phyloP scores from a whole-genome alignment of 1,140 invertebrate genomes.

The Halesus radiatus region DNA sequence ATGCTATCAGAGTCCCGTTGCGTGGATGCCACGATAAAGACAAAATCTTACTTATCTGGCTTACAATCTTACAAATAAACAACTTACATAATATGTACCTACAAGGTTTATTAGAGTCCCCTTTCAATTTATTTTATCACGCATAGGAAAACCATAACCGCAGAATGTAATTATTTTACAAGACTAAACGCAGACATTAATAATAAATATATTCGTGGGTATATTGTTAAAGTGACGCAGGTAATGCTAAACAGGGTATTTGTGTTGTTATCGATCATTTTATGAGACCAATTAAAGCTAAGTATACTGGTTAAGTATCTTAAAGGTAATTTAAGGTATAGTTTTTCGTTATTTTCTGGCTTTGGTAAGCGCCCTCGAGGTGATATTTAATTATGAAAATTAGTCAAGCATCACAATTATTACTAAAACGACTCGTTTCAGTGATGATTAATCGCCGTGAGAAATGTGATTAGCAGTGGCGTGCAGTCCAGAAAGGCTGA shows the following conservation, averaged over 20 bases:
- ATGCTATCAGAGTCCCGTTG: background rate
- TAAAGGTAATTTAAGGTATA: too few species aligned
- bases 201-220: background rate
- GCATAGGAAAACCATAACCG: constrained; percentile 11
- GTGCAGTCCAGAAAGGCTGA: too few species aligned
- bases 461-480: background rate
- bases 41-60: background rate
- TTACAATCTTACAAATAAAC: background rate
- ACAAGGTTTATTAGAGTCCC: background rate
- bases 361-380: too few species aligned
- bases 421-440: background rate
- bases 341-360: too few species aligned
- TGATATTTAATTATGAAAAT: too few species aligned
- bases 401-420: too few species aligned
- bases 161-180: constrained; percentile 31
- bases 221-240: background rate
- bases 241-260: background rate
- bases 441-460: constrained; percentile 1
- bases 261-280: background rate
- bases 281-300: too few species aligned
- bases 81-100: background rate
- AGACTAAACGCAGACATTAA: background rate
- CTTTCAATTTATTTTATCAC: constrained; percentile 25
- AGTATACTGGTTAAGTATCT: too few species aligned
- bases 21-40: background rate